Percentiles rank a stretch among this genome's conserved stretches.
Conservation (phyloP, 2,888 invertebrate species). For the Ptychoptera albimana region DNA sequence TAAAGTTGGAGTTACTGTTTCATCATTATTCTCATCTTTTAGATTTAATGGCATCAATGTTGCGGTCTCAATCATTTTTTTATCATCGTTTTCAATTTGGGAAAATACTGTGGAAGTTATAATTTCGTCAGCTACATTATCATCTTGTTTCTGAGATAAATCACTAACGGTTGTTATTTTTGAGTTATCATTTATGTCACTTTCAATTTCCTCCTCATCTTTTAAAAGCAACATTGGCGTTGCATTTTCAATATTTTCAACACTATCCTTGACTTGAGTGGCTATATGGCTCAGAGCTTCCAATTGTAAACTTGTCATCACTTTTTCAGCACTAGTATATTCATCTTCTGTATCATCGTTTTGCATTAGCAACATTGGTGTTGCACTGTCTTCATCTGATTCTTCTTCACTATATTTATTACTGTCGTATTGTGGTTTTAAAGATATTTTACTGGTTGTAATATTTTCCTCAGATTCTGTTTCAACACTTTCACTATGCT, state of each 20-base stretch:
- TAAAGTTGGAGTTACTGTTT: too few relatives aligned
- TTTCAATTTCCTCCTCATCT: constrained; percentile 1
- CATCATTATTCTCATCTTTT: too few relatives aligned
- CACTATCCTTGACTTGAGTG: neutral
- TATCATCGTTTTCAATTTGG: neutral
- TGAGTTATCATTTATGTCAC: neutral
- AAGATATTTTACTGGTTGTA: neutral
- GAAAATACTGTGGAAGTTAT: neutral
- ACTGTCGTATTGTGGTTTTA: neutral
- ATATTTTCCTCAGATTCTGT: neutral
- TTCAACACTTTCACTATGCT: constrained; percentile 2
- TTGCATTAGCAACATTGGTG: neutral
- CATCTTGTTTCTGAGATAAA: neutral
- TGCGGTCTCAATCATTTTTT: too few relatives aligned
- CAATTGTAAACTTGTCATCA: too few relatives aligned
- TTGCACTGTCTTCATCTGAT: neutral
- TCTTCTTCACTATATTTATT: neutral
- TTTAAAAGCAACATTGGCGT: constrained; percentile 4
- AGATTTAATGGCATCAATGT: too few relatives aligned
- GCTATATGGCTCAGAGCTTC: too few relatives aligned
- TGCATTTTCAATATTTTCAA: constrained; percentile 8
- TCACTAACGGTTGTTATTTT: neutral
- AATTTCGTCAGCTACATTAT: neutral
- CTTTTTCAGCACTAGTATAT: too few relatives aligned
- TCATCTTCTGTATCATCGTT: neutral